Conservation (phyloP, 2,797 vertebrate genomes). For the Pogoniulus pusillus region DNA sequence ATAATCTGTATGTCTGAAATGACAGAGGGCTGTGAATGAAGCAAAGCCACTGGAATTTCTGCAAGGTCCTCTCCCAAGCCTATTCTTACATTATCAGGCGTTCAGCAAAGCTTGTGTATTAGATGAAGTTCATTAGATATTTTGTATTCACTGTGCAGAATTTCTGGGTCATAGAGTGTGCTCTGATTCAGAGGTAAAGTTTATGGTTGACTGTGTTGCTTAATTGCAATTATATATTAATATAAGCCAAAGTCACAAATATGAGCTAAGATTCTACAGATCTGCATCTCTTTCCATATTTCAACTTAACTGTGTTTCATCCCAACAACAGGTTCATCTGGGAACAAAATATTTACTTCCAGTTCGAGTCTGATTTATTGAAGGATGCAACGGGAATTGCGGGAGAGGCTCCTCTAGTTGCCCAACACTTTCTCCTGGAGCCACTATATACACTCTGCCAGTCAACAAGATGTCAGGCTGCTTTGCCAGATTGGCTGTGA, state of each 20-base stretch:
- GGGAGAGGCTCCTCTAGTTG: too few species aligned
- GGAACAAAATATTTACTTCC: neutral
- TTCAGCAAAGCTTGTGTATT: slow-evolving; percentile 35
- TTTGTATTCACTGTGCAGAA: neutral
- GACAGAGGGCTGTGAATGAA: slow-evolving; percentile 66
- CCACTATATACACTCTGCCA: accelerated
- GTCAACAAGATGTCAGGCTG: neutral
- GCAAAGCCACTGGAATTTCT: slow-evolving; percentile 80
- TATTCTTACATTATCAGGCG: slow-evolving; percentile 51
- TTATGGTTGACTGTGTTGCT: neutral
- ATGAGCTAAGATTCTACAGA: neutral
- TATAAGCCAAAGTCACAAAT: neutral
- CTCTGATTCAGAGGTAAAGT: slow-evolving; percentile 17
- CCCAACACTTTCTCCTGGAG: neutral
- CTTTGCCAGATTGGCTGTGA: neutral
- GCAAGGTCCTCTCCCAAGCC: slow-evolving; percentile 68
- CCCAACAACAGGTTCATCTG: neutral
- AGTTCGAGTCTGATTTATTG: neutral
- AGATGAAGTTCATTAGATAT: slow-evolving; percentile 17
- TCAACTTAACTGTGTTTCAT: neutral
- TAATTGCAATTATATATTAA: neutral
- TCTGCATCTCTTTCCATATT: neutral
- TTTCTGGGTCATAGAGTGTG: neutral
- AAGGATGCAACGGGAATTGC: neutral
- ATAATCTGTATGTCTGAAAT: slow-evolving; percentile 85